Percentiles rank a stretch among this genome's conserved stretches.
phyloP scores from a whole-genome alignment of 2,797 vertebrate genomes.

The Melanotaenia nigrans region DNA sequence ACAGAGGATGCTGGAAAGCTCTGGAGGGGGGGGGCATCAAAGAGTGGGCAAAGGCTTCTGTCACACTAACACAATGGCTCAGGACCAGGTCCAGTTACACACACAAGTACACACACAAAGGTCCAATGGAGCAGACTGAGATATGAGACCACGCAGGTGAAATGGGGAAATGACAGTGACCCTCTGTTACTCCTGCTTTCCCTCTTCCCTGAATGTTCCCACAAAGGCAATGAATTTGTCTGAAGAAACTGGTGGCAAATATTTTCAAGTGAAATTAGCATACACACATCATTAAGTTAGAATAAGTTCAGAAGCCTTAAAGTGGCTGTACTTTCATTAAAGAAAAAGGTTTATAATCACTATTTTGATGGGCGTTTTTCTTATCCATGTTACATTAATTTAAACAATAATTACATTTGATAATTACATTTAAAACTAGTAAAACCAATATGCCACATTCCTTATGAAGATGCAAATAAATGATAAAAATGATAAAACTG shows the following conservation, averaged over 20 bases:
- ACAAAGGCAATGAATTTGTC: neutral
- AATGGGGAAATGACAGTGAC: constrained; percentile 69
- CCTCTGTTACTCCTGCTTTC: neutral
- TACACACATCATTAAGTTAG: neutral
- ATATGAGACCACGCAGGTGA: constrained; percentile 80
- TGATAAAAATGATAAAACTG: neutral
- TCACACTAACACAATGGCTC: constrained; percentile 58
- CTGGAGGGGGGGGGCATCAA: constrained; percentile 63
- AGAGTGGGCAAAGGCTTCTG: constrained; percentile 64
- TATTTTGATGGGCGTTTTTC: no score
- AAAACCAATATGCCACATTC: neutral
- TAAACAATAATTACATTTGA: no score
- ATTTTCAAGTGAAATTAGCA: neutral
- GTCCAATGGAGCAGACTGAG: constrained; percentile 50
- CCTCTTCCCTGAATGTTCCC: neutral
- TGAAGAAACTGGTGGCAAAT: neutral
- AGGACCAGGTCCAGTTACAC: constrained; percentile 48
- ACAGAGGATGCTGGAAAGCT: constrained; percentile 54
- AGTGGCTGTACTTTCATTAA: neutral
- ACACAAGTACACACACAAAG: constrained; percentile 13
- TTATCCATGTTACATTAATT: no score
- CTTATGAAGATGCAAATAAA: neutral
- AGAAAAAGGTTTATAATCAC: no score
- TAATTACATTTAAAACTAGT: no score
- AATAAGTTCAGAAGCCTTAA: neutral